Base-by-base conservation (phyloP, 2,888 invertebrate species). In the Tanypteryx hageni region DNA sequence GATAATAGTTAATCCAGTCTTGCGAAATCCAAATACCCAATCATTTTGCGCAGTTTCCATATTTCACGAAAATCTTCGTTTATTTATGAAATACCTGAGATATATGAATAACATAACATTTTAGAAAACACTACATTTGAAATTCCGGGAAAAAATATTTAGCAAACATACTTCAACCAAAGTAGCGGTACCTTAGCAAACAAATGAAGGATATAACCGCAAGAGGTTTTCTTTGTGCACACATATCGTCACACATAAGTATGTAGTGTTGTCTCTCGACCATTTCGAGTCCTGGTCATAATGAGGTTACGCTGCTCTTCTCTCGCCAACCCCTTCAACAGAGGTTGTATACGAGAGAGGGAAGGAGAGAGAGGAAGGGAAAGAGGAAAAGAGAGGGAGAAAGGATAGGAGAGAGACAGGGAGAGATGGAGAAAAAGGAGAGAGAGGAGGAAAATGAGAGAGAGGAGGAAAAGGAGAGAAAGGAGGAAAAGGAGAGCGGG, bases 171-270 rank as follows among this genome's bases (percentile, higher is more conserved):
- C 89, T 89, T 61, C 64, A 61, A 18, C 44, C 68, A n/a, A 89
- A 89, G 64, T 89, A 89, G 89, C 89, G 89, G 89, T 89, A 89
- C 64, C 89, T 56, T 14, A 44, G 64, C 64, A 89, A 89, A 89
- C 59, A 89, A n/a, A 83, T 83, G 83, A 16, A n/a, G 57, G 56
- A 44, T 44, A n/a, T n/a, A 83, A 83, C 44, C 57, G 13, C 83
- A 18, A 83, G 57, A 57, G n/a, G 83, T 44, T 18, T 61, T 89
- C 89, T 27, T 76, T 76, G 64, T 89, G 44, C 11, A 64, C 64
- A 89, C 89, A 89, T 64, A 89, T 64, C 18, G 22, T 27, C 27
- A 27, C 27, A 13, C 27, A 13, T 22, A 76, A 44, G 64, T 64
- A 68, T 64, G 89, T 64, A 64, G 76, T 27, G 76, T 76, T 27